phyloP scores from a whole-genome alignment of 2,113 vertebrate genomes.

The Thamnophis sirtalis region DNA sequence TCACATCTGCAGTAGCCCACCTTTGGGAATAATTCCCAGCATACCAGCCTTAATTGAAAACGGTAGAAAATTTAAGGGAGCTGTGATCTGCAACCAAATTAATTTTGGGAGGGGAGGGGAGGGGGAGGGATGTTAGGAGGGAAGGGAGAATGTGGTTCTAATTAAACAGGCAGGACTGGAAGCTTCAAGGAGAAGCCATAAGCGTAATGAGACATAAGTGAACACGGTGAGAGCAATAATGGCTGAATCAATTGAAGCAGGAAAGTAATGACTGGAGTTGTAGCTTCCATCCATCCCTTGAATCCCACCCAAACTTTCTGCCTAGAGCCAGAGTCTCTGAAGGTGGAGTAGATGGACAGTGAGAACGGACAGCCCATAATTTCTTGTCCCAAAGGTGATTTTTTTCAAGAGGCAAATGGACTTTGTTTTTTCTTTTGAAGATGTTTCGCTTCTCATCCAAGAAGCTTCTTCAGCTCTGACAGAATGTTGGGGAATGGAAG shows the following conservation, averaged over 20 bases:
- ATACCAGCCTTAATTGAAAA: background rate
- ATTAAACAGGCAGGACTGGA: background rate
- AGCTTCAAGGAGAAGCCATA: background rate
- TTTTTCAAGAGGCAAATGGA: too few species aligned
- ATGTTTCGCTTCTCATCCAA: too few species aligned
- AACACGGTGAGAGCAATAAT: background rate
- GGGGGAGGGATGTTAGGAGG: fast-evolving
- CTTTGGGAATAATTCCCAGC: background rate
- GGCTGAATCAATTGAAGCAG: background rate
- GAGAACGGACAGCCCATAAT: background rate
- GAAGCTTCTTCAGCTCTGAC: too few species aligned
- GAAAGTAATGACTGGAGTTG: background rate
- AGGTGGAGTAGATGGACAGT: background rate
- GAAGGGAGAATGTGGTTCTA: fast-evolving
- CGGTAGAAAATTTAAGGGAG: background rate
- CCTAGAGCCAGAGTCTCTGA: background rate
- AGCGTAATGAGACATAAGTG: background rate
- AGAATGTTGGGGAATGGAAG: too few species aligned
- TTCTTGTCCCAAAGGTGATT: too few species aligned
- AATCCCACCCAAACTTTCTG: background rate
- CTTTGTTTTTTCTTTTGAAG: too few species aligned
- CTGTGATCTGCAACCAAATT: background rate
- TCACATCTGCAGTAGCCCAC: background rate
- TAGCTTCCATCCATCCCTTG: too few species aligned
- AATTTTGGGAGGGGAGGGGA: background rate